These are phyloP conservation scores for Parasteatoda lunata DNA, from an alignment of 2,888 invertebrate species.

Conservation along the genomic window DNA sequence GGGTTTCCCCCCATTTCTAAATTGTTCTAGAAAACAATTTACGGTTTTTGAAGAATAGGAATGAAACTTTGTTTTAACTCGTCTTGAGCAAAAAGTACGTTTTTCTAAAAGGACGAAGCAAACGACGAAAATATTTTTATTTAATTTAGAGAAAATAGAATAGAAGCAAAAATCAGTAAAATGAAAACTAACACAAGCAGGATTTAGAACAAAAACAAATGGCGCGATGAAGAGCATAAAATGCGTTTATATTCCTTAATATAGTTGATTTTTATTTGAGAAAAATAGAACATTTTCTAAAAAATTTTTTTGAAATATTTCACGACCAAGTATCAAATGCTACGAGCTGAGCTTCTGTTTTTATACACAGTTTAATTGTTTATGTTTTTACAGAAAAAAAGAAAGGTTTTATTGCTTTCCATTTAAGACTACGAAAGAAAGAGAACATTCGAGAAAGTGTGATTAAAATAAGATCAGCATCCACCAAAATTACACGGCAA, in stretches of 20 bases:
- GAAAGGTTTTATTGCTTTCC: no score
- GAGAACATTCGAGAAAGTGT: no score
- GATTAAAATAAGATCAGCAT: no score
- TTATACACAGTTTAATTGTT: no score
- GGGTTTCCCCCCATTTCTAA: conserved; percentile 18
- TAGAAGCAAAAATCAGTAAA: conserved; percentile 37
- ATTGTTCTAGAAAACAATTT: conserved; percentile 64
- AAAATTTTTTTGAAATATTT: not conserved
- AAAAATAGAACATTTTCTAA: not conserved
- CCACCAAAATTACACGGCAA: no score
- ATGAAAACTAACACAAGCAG: conserved; percentile 22
- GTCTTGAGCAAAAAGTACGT: conserved; percentile 23
- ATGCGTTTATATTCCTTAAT: conserved; percentile 38
- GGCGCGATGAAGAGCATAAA: conserved; percentile 18
- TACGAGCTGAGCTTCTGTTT: no score
- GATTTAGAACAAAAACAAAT: conserved; percentile 41
- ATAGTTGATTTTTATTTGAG: conserved; percentile 11
- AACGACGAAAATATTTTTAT: conserved; percentile 24
- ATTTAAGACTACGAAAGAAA: no score
- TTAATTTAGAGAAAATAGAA: conserved; percentile 44
- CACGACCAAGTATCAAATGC: not conserved
- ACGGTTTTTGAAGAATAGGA: conserved; percentile 33
- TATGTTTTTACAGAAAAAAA: no score
- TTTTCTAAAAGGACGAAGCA: conserved; percentile 32
- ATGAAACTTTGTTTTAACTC: conserved; percentile 54